Percentiles rank a stretch among this genome's conserved stretches.
phyloP scores from a whole-genome alignment of 2,113 vertebrate genomes.

The Coptodon bakossiorum region DNA sequence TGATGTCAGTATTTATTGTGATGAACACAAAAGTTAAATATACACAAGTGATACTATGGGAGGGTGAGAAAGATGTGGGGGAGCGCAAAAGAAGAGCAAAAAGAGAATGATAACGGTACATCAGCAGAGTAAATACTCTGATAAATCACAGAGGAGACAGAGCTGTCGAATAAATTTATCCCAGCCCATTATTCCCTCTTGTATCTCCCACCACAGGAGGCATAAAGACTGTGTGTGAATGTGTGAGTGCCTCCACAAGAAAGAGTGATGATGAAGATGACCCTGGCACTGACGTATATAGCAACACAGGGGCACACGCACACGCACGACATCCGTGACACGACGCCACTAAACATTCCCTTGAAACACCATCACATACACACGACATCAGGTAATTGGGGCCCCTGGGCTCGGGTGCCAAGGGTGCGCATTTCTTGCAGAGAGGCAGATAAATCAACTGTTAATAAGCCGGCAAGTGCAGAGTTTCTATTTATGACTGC shows the following conservation, averaged over 20 bases:
- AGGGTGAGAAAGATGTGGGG: background rate
- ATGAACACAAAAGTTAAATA: slow-evolving; percentile 6
- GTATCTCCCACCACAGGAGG: slow-evolving; percentile 44
- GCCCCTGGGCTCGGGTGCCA: slow-evolving; percentile 45
- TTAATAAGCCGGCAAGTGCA: slow-evolving; percentile 56
- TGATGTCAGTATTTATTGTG: background rate
- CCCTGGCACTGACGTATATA: slow-evolving; percentile 12
- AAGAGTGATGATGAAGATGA: slow-evolving; percentile 63
- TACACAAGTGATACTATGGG: background rate
- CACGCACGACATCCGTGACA: background rate
- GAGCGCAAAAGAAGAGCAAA: background rate
- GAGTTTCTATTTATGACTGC: slow-evolving; percentile 57
- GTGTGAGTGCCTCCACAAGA: background rate
- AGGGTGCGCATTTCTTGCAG: slow-evolving; percentile 51
- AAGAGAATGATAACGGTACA: slow-evolving; percentile 34
- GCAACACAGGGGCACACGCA: slow-evolving; percentile 23
- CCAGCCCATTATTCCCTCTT: slow-evolving; percentile 11
- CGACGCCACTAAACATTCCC: background rate
- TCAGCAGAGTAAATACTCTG: slow-evolving; percentile 48
- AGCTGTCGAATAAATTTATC: slow-evolving; percentile 48
- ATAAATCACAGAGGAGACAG: slow-evolving; percentile 49
- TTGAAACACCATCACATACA: slow-evolving; percentile 5
- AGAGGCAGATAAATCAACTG: slow-evolving; percentile 60
- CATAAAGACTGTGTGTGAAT: slow-evolving; percentile 20
- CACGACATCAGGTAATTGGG: slow-evolving; percentile 45